These are phyloP conservation scores for Lathamus discolor DNA, from an alignment of 2,113 vertebrate genomes.

Conservation along the genomic window DNA sequence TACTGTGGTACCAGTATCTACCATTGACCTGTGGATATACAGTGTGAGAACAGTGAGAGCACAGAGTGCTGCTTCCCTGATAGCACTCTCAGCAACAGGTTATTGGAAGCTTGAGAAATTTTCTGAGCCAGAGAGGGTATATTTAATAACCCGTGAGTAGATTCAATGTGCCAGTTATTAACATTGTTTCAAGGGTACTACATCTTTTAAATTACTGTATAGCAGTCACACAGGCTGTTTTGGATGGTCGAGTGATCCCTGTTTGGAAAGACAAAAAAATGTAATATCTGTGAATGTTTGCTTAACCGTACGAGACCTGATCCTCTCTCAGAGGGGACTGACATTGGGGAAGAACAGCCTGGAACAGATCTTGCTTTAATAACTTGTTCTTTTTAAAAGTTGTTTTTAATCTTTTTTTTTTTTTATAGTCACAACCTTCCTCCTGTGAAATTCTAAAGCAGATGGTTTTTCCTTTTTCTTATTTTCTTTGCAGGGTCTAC, in stretches of 20 bases:
- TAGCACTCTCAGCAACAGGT: background rate
- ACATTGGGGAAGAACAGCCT: background rate
- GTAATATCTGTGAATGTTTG: background rate
- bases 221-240: background rate
- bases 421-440: background rate
- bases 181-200: background rate
- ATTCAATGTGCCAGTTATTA: background rate
- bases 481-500: constrained; percentile 12
- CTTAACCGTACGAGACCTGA: background rate
- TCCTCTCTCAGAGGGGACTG: background rate
- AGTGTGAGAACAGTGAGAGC: background rate
- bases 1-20: background rate
- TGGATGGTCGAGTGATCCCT: background rate
- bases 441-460: constrained; percentile 10
- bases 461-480: constrained; percentile 15
- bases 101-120: background rate
- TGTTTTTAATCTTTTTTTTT: background rate
- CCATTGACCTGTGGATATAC: fast-evolving
- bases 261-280: background rate
- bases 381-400: background rate
- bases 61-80: background rate
- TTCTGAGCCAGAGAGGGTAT: background rate
- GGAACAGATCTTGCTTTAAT: constrained; percentile 10
- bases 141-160: background rate
- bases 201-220: background rate